Conservation (phyloP, 2,888 invertebrate species). For the Trachelus stipa region DNA sequence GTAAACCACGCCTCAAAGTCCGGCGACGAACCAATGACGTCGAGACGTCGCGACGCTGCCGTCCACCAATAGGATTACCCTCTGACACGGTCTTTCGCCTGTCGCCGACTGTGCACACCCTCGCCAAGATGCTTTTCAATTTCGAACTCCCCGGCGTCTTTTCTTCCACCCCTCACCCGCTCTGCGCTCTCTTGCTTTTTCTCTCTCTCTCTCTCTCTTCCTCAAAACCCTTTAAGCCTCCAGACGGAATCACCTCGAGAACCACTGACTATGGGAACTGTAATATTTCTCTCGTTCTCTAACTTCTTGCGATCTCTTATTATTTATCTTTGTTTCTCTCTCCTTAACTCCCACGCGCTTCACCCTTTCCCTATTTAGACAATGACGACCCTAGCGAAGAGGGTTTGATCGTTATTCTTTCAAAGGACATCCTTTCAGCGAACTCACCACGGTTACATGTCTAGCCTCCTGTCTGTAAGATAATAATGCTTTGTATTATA, state of each 20-base stretch:
- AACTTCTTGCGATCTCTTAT: not conserved
- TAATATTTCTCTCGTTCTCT: not conserved
- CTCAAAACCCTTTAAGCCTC: not conserved
- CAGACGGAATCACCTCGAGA: not conserved
- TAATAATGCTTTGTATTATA: not conserved
- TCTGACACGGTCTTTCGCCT: constrained; percentile 66
- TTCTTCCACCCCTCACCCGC: not conserved
- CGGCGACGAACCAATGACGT: constrained; percentile 57
- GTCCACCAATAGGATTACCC: constrained; percentile 67
- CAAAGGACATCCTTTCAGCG: not conserved
- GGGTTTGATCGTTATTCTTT: not conserved
- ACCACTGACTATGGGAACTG: not conserved
- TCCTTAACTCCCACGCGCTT: not conserved
- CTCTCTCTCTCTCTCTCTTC: no score
- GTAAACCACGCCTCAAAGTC: constrained; percentile 55
- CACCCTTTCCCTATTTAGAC: not conserved
- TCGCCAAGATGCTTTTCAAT: constrained; percentile 51
- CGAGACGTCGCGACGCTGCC: constrained; percentile 61
- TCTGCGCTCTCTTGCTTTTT: not conserved
- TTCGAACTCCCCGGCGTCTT: constrained; percentile 33
- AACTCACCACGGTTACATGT: not conserved
- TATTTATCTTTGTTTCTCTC: not conserved
- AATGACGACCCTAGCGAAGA: not conserved
- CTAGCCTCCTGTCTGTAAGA: not conserved
- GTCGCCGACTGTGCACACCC: constrained; percentile 55